Conservation (phyloP, 2,113 vertebrate species). For the Isurus oxyrinchus region DNA sequence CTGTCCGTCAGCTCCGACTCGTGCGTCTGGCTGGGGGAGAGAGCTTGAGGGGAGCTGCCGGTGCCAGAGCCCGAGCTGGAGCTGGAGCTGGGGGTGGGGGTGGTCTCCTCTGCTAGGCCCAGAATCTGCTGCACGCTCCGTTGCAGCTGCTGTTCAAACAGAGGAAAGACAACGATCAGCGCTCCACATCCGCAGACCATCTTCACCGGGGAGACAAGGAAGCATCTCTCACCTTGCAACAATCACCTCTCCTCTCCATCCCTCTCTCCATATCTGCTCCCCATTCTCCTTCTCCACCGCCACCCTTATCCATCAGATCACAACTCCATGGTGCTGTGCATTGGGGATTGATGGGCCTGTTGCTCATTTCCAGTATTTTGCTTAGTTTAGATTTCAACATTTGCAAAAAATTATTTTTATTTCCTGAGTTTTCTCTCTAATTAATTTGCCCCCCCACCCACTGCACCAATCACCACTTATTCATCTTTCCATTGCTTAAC, state of each 20-base stretch:
- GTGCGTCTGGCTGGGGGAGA: constrained; percentile 42
- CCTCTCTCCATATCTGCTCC: neutral
- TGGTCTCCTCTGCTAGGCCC: constrained; percentile 44
- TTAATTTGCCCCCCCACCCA: neutral
- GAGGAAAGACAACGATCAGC: neutral
- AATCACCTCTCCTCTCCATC: neutral
- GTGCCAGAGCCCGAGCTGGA: constrained; percentile 40
- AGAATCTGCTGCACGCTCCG: constrained; percentile 55
- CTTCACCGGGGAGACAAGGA: neutral
- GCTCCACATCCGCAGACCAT: neutral
- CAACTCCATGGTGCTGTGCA: no score
- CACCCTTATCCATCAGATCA: neutral
- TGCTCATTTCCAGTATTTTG: no score
- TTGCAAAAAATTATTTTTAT: neutral
- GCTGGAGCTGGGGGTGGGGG: constrained; percentile 7
- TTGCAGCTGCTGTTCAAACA: constrained; percentile 51
- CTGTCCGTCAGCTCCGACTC: constrained; percentile 38
- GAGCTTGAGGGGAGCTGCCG: constrained; percentile 42
- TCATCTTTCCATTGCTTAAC: no score
- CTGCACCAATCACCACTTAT: no score
- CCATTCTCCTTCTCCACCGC: no score
- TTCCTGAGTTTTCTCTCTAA: neutral
- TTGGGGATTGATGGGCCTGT: no score
- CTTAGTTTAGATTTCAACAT: no score
- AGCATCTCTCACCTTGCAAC: neutral